Percentiles rank a stretch among this genome's conserved stretches.
These are phyloP conservation scores for Microcebus murinus DNA, from an alignment of 2,113 vertebrate genomes.

Conservation along the genomic window DNA sequence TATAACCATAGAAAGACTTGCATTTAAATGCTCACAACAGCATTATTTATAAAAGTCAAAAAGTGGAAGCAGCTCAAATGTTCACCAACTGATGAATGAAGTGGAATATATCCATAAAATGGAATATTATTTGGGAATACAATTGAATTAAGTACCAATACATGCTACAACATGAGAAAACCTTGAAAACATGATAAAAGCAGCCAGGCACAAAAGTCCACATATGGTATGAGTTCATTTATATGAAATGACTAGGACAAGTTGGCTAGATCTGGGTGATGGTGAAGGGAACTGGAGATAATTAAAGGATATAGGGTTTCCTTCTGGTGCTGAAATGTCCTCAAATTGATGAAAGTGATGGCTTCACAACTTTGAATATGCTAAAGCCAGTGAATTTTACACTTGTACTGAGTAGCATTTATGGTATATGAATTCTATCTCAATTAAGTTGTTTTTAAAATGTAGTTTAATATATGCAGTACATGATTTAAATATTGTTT, in stretches of 20 bases:
- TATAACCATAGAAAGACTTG: background rate
- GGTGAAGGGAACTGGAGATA: background rate
- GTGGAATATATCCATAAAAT: background rate
- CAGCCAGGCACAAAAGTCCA: background rate
- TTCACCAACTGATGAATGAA: background rate
- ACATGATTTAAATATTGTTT: background rate
- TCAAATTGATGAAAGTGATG: background rate
- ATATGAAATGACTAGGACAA: background rate
- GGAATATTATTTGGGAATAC: background rate
- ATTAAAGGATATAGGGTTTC: background rate
- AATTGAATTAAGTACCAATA: background rate
- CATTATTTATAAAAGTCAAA: background rate
- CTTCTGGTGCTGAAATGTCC: background rate
- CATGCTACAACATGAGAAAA: background rate
- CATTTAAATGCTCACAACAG: background rate
- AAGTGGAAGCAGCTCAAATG: background rate
- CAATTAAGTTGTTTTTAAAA: background rate
- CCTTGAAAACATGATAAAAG: background rate
- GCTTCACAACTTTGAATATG: background rate
- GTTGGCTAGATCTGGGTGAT: background rate
- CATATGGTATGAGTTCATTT: background rate
- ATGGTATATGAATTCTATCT: background rate
- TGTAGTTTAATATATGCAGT: background rate
- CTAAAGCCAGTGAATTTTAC: background rate
- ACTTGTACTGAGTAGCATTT: background rate